Conservation (phyloP, 1,140 invertebrate species). For the Pinna nobilis region DNA sequence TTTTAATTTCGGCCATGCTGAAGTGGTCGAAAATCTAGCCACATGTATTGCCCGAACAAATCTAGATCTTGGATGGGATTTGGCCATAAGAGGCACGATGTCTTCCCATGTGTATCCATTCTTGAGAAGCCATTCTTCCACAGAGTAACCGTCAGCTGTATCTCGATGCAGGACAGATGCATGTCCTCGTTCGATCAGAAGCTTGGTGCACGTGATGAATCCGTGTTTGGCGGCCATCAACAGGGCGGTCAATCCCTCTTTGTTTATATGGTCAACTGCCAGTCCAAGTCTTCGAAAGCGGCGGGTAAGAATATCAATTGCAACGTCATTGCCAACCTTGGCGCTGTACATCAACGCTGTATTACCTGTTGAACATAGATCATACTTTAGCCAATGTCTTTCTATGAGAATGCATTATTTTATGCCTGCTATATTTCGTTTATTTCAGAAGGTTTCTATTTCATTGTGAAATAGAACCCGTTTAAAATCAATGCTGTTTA, state of each 20-base stretch:
- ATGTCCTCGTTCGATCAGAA: conserved; percentile 64
- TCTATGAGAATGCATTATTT: too few species aligned
- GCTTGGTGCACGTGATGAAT: conserved; percentile 64
- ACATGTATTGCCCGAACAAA: conserved; percentile 9
- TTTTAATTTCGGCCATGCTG: too few species aligned
- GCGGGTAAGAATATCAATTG: conserved; percentile 62
- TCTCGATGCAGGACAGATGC: conserved; percentile 58
- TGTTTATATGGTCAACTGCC: conserved; percentile 66
- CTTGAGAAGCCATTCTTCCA: conserved; percentile 45
- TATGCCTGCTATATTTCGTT: too few species aligned
- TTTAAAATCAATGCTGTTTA: too few species aligned
- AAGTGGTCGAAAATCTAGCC: background rate
- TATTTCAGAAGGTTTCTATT: too few species aligned
- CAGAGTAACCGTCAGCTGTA: conserved; percentile 45
- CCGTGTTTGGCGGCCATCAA: conserved; percentile 64
- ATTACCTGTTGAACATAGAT: conserved; percentile 75
- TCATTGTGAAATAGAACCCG: too few species aligned
- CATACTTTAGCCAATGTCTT: too few species aligned
- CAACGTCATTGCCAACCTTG: conserved; percentile 69
- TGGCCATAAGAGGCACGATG: conserved; percentile 7
- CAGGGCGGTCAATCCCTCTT: conserved; percentile 67
- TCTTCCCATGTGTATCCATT: conserved; percentile 48
- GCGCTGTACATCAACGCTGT: conserved; percentile 68
- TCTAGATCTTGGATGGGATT: background rate
- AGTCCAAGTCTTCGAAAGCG: conserved; percentile 68